Evolutionary conservation across 1,140 invertebrate species (phyloP).

Genomic region (Platyscapa corneri): DNA sequence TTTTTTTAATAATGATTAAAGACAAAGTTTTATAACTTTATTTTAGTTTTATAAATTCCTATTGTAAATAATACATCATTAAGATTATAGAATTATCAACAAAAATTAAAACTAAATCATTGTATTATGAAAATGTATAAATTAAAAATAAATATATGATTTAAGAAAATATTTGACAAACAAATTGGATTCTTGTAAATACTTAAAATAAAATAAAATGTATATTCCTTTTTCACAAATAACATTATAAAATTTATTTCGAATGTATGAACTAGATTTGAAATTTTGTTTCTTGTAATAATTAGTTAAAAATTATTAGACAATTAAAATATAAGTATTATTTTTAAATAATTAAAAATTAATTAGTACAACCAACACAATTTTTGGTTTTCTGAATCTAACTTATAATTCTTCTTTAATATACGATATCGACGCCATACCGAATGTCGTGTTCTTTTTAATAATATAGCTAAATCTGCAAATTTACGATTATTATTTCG

Average conservation of each 20-base stretch:
- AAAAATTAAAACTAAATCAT: not conserved
- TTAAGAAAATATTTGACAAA: no score
- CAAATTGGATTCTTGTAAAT: no score
- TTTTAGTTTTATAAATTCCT: not conserved
- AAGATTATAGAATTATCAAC: no score
- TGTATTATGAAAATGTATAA: slow-evolving; percentile 4
- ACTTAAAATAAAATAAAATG: not conserved
- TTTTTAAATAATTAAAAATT: no score
- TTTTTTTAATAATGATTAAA: not conserved
- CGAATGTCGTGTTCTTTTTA: slow-evolving; percentile 65
- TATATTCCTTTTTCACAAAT: not conserved
- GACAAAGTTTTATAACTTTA: not conserved
- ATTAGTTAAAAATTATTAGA: no score
- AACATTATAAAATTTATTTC: not conserved
- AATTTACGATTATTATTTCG: slow-evolving; percentile 56
- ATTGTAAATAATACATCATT: not conserved
- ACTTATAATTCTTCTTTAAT: slow-evolving; percentile 29
- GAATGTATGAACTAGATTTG: not conserved
- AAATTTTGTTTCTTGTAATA: not conserved
- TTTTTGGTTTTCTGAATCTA: not conserved
- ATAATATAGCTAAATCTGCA: slow-evolving; percentile 60
- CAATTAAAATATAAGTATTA: no score
- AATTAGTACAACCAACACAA: not conserved
- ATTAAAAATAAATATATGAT: not conserved
- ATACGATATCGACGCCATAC: slow-evolving; percentile 65